Evolutionary conservation across 2,797 vertebrate genomes (phyloP).

Genomic region (Sebastes jordani): DNA sequence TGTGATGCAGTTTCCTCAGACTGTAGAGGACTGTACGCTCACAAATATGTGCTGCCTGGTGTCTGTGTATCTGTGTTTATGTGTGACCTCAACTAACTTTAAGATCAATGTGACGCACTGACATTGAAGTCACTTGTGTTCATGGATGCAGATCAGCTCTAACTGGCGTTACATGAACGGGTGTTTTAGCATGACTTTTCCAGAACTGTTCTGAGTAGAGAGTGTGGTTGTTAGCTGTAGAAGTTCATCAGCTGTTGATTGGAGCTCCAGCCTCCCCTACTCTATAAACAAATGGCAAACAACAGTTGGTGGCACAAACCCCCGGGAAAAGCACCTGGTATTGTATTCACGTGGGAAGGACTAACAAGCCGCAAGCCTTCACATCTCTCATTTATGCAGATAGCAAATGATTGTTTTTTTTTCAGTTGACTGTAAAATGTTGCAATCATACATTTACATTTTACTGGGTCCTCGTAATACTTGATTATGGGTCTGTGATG

Average conservation of each 20-base stretch:
- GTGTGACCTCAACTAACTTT: neutral
- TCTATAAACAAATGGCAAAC: slow-evolving; percentile 68
- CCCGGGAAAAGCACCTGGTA: slow-evolving; percentile 60
- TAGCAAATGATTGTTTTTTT: neutral
- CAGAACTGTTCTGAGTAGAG: neutral
- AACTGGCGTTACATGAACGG: neutral
- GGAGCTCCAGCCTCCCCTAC: slow-evolving; percentile 3
- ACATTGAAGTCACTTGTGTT: neutral
- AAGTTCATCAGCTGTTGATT: slow-evolving; percentile 70
- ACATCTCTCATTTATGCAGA: neutral
- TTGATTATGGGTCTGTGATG: neutral
- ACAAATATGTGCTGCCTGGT: slow-evolving; percentile 7
- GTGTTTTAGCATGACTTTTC: neutral
- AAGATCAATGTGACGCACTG: neutral
- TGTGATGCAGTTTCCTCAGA: slow-evolving; percentile 34
- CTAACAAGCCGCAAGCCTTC: slow-evolving; percentile 3
- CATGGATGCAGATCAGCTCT: neutral
- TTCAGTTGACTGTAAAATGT: neutral
- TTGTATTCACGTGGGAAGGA: slow-evolving; percentile 31
- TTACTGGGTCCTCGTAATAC: neutral
- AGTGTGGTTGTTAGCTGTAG: slow-evolving; percentile 13
- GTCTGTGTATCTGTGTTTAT: neutral
- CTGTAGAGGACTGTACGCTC: neutral
- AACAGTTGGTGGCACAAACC: slow-evolving; percentile 68
- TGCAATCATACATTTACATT: neutral